phyloP scores from a whole-genome alignment of 2,797 vertebrate species.

The Nyctibius grandis region DNA sequence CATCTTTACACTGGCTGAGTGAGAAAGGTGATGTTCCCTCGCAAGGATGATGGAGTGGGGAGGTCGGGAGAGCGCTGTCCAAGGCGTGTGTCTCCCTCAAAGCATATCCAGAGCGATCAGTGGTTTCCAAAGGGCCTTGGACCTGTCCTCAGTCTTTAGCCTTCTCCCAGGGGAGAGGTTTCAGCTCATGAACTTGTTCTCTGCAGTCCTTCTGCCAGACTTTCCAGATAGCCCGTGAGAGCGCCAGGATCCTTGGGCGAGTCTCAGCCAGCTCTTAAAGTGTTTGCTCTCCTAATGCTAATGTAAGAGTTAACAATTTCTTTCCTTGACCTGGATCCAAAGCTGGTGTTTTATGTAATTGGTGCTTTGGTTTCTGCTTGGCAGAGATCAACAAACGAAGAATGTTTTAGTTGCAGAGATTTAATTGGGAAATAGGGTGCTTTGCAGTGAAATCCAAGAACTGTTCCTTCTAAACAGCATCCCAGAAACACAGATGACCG shows the following conservation, averaged over 20 bases:
- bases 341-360: background rate
- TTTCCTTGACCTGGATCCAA: background rate
- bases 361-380: background rate
- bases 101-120: no score
- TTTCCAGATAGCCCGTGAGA: background rate
- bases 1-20: background rate
- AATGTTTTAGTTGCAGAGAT: background rate
- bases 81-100: background rate
- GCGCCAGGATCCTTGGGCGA: background rate
- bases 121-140: background rate
- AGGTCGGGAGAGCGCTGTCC: background rate
- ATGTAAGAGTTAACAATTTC: background rate
- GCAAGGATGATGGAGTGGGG: background rate
- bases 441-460: background rate
- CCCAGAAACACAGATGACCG: accelerated
- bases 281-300: background rate
- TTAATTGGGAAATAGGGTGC: background rate
- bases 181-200: background rate
- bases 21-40: background rate
- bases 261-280: background rate
- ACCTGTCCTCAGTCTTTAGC: background rate
- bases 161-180: background rate
- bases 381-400: background rate
- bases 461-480: background rate
- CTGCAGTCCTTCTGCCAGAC: background rate